These are phyloP conservation scores for Oncorhynchus clarkii DNA, from an alignment of 2,113 vertebrate genomes.

Conservation along the genomic window DNA sequence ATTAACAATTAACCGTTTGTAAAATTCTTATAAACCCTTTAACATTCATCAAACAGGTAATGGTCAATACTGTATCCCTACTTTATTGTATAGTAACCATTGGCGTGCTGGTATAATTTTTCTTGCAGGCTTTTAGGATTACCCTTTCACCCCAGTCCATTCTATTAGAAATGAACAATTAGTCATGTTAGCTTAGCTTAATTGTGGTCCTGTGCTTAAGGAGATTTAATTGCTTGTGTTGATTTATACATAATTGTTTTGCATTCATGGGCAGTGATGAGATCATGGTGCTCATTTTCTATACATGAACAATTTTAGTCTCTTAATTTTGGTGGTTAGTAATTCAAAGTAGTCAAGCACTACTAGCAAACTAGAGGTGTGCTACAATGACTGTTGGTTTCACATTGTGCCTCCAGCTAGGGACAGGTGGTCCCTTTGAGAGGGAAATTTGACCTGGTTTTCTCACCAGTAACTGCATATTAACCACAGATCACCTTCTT, in stretches of 20 bases:
- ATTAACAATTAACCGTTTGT: too few species aligned
- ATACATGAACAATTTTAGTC: too few species aligned
- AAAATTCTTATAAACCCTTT: too few species aligned
- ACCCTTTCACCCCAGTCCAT: constrained; percentile 7
- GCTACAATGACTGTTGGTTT: too few species aligned
- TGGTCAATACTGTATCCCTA: not conserved
- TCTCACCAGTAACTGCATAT: constrained; percentile 33
- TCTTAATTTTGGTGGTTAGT: not conserved
- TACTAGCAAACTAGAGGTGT: too few species aligned
- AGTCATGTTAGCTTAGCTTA: constrained; percentile 25
- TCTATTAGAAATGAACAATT: constrained; percentile 6
- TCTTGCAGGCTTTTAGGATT: constrained; percentile 2
- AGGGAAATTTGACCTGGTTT: constrained; percentile 52
- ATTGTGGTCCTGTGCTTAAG: constrained; percentile 6
- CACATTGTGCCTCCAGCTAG: constrained; percentile 26
- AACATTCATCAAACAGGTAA: not conserved
- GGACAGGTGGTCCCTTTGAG: constrained; percentile 56
- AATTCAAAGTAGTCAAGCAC: too few species aligned
- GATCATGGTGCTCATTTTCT: not conserved
- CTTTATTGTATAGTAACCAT: not conserved
- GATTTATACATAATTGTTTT: constrained; percentile 15
- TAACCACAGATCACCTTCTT: constrained; percentile 21
- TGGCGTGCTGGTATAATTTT: not conserved
- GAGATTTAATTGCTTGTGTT: not conserved
- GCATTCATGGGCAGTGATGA: not conserved